Conservation (phyloP, 1,140 invertebrate species). For the Drosophila bipectinata region DNA sequence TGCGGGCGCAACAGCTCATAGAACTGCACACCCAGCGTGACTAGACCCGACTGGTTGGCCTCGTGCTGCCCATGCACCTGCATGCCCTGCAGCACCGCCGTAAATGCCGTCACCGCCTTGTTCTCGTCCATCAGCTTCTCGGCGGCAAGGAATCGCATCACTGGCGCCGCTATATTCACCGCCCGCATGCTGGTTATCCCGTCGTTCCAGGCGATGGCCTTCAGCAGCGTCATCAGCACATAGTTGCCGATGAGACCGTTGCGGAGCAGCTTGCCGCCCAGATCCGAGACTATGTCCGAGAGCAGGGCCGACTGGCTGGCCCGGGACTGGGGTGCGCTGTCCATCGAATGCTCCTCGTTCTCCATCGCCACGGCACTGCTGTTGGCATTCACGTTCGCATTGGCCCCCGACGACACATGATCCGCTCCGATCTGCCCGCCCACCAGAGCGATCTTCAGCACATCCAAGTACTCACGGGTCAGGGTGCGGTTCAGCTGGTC, state of each 20-base stretch:
- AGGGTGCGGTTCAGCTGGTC: conserved; percentile 94
- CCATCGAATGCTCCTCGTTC: conserved; percentile 88
- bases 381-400: conserved; percentile 30
- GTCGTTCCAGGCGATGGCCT: conserved; percentile 94
- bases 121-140: conserved; percentile 87
- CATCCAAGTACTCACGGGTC: conserved; percentile 94
- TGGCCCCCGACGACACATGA: conserved; percentile 63
- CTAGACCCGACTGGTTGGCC: conserved; percentile 85
- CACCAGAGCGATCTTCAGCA: conserved; percentile 89
- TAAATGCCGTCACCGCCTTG: conserved; percentile 89
- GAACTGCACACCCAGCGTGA: conserved; percentile 86
- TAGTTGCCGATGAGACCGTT: conserved; percentile 88
- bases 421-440: conserved; percentile 83
- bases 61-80: conserved; percentile 94
- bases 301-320: conserved; percentile 85
- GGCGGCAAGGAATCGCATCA: conserved; percentile 86
- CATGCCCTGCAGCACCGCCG: conserved; percentile 89
- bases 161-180: conserved; percentile 88
- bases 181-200: conserved; percentile 91
- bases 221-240: conserved; percentile 87
- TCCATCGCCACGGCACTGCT: conserved; percentile 87
- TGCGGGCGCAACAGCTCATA: conserved; percentile 92
- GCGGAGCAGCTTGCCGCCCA: conserved; percentile 88
- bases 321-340: conserved; percentile 85
- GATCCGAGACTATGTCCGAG: conserved; percentile 89